Evolutionary conservation across 53 echinoderm and acorn worm species (phyloP), one percentile per base, ranked within the genome.

Genomic region (Mesocentrotus franciscanus): DNA sequence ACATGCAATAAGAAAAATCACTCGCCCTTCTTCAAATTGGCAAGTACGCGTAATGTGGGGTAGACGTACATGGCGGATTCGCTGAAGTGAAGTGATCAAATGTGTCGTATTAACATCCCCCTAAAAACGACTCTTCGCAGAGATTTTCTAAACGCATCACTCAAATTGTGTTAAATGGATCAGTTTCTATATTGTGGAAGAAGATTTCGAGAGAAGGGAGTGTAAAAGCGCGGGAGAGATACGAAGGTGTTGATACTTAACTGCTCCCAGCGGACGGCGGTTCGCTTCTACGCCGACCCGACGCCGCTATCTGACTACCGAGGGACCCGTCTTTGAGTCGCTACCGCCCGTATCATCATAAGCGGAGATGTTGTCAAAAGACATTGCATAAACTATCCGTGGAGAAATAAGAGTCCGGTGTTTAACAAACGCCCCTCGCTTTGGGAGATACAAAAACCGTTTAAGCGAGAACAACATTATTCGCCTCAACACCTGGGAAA

Each of bases 401-500:
- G 22, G 85, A 85, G 49, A 85, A 56, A 57, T 49, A 42, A 85
- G 57, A 22, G 49, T 49, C 57, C 85, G 85, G 85, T 85, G 85
- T 85, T 85, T 56, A 85, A 85, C 85, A 85, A 85, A 33, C 76
- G 85, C 85, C 56, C 22, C 55, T 85, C 85, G 85, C 85, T 26
- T 85, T 49, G 85, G 90, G 90, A 90, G 90, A 60, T 61, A 61
- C 59, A 61, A 61, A 90, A 60, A 61, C 90, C 90, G 62, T 90
- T 90, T 90, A 85, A 85, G 57, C 85, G 55, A 57, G 55, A 57
- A 85, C 85, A 57, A 56, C 85, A 85, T 85, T 85, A 56, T 85
- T 85, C 85, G 85, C 85, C 26, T 90, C 90, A 61, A 90, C 90
- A 90, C 90, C 64, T 85, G 55, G 26, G 55, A 90, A n/a, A 4